Conservation (phyloP, 2,113 vertebrate genomes). For the Alectura lathami region DNA sequence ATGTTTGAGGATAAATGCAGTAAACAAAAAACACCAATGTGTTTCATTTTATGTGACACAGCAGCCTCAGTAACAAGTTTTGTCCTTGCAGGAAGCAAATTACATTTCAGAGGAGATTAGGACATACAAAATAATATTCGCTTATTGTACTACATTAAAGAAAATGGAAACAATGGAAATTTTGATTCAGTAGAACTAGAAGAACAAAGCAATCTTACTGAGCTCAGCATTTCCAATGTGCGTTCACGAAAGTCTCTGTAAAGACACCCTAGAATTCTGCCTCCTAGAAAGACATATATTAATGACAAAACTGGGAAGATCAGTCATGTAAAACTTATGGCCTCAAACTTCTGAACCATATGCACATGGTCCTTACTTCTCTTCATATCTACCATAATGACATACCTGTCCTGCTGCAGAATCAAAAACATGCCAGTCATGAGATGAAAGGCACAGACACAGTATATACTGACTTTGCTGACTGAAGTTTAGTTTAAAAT, state of each 20-base stretch:
- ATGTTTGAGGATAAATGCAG: conserved; percentile 2
- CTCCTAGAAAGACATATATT: background rate
- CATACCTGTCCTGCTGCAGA: background rate
- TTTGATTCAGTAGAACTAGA: background rate
- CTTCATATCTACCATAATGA: background rate
- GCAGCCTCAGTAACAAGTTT: background rate
- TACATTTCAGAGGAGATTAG: background rate
- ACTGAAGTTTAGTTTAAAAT: conserved; percentile 12
- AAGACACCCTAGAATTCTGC: background rate
- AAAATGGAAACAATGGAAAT: background rate
- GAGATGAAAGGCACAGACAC: background rate
- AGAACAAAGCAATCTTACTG: background rate
- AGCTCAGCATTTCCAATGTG: background rate
- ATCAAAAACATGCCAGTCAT: background rate
- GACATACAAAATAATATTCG: background rate
- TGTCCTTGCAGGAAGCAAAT: conserved; percentile 17
- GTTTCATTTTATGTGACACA: background rate
- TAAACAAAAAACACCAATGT: background rate
- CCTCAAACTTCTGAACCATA: background rate
- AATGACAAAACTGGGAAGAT: background rate
- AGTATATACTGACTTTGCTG: background rate
- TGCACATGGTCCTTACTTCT: background rate
- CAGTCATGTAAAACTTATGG: background rate
- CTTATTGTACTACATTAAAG: background rate
- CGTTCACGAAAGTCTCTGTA: background rate